Evolutionary conservation across 2,113 vertebrate species (phyloP).

Genomic region (Camelus bactrianus): DNA sequence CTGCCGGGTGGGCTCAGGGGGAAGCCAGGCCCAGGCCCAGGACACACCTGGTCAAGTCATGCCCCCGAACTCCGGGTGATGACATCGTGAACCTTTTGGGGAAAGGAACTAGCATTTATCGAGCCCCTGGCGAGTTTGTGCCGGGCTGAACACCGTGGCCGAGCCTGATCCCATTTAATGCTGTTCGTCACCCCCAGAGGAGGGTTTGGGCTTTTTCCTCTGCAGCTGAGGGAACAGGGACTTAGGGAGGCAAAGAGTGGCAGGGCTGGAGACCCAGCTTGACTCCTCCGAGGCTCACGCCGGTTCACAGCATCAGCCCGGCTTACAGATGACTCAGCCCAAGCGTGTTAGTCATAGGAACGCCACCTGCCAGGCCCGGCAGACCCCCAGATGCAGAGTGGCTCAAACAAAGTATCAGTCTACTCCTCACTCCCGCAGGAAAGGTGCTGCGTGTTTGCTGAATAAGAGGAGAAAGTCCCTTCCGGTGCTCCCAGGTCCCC

Average conservation of each 20-base stretch:
- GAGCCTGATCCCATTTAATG: not conserved
- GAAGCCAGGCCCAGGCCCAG: not conserved
- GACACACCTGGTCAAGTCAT: not conserved
- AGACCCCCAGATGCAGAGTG: not conserved
- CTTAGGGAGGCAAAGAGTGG: not conserved
- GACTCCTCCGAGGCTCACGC: not conserved
- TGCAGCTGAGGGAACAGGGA: not conserved
- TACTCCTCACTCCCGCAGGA: not conserved
- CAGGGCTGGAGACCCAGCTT: not conserved
- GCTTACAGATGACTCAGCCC: not conserved
- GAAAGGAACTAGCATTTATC: not conserved
- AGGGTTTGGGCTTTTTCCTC: not conserved
- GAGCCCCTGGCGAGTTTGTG: not conserved
- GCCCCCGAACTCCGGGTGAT: not conserved
- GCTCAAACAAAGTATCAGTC: too few species aligned
- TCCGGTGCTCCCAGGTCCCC: not conserved
- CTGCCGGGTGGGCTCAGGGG: not conserved
- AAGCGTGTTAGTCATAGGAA: not conserved
- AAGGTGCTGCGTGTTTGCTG: not conserved
- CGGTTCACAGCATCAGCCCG: not conserved
- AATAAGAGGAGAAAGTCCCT: not conserved
- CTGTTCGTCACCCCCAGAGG: not conserved
- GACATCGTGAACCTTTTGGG: not conserved
- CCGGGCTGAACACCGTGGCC: not conserved
- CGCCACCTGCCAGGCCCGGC: not conserved